phyloP scores from a whole-genome alignment of 2,888 invertebrate genomes.

The Luperina testacea region DNA sequence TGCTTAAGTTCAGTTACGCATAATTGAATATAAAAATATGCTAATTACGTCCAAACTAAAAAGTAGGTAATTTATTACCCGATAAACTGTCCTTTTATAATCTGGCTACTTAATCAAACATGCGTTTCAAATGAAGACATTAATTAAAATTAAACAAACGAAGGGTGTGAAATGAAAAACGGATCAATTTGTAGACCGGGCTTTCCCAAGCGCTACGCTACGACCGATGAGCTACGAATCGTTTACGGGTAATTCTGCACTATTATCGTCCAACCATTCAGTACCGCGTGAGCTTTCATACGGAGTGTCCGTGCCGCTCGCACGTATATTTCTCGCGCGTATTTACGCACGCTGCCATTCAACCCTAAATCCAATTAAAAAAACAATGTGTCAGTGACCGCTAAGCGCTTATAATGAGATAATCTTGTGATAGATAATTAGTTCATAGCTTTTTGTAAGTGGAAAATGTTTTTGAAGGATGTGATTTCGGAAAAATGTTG shows the following conservation, averaged over 20 bases:
- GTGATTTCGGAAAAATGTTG: slow-evolving; percentile 88
- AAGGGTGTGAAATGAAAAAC: slow-evolving; percentile 66
- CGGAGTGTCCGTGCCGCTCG: slow-evolving; percentile 68
- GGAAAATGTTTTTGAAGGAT: slow-evolving; percentile 83
- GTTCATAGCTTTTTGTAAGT: slow-evolving; percentile 71
- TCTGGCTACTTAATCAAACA: slow-evolving; percentile 52
- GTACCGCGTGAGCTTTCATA: slow-evolving; percentile 77
- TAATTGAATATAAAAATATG: slow-evolving; percentile 48
- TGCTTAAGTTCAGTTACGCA: slow-evolving; percentile 29
- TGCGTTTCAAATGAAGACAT: slow-evolving; percentile 49
- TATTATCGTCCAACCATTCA: slow-evolving; percentile 64
- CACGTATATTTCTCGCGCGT: slow-evolving; percentile 69
- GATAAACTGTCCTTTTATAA: slow-evolving; percentile 45
- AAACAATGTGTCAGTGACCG: slow-evolving; percentile 78
- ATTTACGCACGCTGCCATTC: slow-evolving; percentile 80
- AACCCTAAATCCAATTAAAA: slow-evolving; percentile 84
- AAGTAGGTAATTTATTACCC: slow-evolving; percentile 39
- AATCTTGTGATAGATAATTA: slow-evolving; percentile 74
- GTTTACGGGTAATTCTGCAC: slow-evolving; percentile 60
- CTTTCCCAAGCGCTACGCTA: slow-evolving; percentile 76
- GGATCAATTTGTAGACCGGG: slow-evolving; percentile 78
- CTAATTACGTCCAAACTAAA: slow-evolving; percentile 35
- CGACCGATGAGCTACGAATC: slow-evolving; percentile 72
- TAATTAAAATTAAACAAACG: slow-evolving; percentile 51
- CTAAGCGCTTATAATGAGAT: slow-evolving; percentile 74